Percentiles rank a stretch among this genome's conserved stretches.
These are phyloP conservation scores for Rhinolophus ferrumequinum DNA, from an alignment of 2,113 vertebrate species.

Conservation along the genomic window DNA sequence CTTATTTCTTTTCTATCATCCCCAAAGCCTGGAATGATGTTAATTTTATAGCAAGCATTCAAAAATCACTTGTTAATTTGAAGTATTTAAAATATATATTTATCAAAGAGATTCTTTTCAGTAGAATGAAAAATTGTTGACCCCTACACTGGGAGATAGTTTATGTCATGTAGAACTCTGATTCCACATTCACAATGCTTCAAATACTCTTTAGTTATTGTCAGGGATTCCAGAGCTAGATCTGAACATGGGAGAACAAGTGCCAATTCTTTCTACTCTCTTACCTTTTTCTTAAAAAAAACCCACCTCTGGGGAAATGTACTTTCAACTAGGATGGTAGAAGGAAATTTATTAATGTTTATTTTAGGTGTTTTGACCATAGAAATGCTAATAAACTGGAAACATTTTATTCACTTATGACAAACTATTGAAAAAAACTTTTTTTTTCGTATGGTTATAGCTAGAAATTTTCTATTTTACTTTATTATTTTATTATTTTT, in stretches of 20 bases:
- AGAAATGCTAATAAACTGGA: background rate
- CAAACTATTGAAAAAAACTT: background rate
- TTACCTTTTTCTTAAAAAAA: background rate
- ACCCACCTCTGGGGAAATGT: background rate
- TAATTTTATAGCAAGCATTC: background rate
- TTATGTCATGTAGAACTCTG: background rate
- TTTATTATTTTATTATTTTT: no score
- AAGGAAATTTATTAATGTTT: constrained; percentile 16
- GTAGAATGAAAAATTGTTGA: background rate
- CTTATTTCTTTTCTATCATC: background rate
- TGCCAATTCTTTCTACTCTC: background rate
- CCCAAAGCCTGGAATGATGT: background rate
- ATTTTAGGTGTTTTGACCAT: constrained; percentile 58
- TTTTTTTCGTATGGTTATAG: background rate
- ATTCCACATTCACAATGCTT: background rate
- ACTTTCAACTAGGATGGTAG: background rate
- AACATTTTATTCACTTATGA: constrained; percentile 28
- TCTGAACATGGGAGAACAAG: background rate
- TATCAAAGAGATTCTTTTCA: background rate
- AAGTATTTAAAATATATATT: background rate
- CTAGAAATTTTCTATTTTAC: constrained; percentile 52
- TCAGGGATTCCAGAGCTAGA: background rate
- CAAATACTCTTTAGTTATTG: background rate
- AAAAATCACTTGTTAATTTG: constrained; percentile 9
- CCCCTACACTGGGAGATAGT: background rate